phyloP scores from a whole-genome alignment of 2,888 invertebrate genomes.

The Leucania comma region DNA sequence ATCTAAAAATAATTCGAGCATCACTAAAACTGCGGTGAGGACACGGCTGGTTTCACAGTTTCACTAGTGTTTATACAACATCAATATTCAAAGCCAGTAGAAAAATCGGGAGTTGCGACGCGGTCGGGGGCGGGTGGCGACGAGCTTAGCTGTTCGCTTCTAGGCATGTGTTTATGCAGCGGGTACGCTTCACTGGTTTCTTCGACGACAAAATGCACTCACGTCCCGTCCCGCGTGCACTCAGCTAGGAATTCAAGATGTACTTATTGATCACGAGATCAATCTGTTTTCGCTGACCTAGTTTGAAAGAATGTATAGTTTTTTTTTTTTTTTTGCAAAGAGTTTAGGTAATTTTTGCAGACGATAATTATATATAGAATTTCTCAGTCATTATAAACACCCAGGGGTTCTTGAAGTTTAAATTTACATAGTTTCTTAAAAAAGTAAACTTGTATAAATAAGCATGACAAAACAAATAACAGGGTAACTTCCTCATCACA shows the following conservation, averaged over 20 bases:
- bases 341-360: neutral
- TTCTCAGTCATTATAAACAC: too few species aligned
- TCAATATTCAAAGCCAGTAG: slow-evolving; percentile 84
- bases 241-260: slow-evolving; percentile 81
- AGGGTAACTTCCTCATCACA: too few species aligned
- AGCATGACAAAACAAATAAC: too few species aligned
- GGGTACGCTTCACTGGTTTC: slow-evolving; percentile 83
- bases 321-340: neutral
- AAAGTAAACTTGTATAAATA: too few species aligned
- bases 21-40: slow-evolving; percentile 67
- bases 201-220: slow-evolving; percentile 89
- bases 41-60: slow-evolving; percentile 60
- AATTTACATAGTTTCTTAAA: too few species aligned
- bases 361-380: too few species aligned
- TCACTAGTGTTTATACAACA: slow-evolving; percentile 77
- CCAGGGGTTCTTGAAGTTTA: too few species aligned
- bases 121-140: slow-evolving; percentile 39
- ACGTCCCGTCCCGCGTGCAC: slow-evolving; percentile 80
- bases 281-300: slow-evolving; percentile 68
- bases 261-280: slow-evolving; percentile 83
- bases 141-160: slow-evolving; percentile 74
- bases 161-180: slow-evolving; percentile 82
- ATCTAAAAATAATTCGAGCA: slow-evolving; percentile 62
- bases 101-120: slow-evolving; percentile 78
- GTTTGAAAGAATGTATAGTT: slow-evolving; percentile 56